A percentile compares a stretch with the other conserved stretches of the same genome.
These are phyloP conservation scores for Linyphia triangularis DNA, from an alignment of 2,888 invertebrate genomes.

Conservation along the genomic window DNA sequence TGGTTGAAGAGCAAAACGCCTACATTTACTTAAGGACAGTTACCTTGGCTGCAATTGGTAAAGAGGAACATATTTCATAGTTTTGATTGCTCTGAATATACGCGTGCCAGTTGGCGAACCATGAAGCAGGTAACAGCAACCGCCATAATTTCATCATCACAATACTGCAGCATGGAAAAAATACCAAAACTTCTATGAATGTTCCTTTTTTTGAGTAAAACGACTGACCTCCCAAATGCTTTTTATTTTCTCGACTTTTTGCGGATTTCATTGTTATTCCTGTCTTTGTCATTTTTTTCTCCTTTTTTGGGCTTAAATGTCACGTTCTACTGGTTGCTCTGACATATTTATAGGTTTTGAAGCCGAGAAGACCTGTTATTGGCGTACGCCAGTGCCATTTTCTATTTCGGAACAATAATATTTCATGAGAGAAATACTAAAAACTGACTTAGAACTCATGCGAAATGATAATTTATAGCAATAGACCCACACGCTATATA, in stretches of 20 bases:
- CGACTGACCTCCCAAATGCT: conserved; percentile 20
- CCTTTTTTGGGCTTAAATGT: background rate
- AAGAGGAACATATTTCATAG: background rate
- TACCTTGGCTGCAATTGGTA: background rate
- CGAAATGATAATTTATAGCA: background rate
- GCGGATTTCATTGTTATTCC: conserved; percentile 28
- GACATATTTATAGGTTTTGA: conserved; percentile 44
- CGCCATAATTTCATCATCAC: background rate
- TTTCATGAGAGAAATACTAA: background rate
- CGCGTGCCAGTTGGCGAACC: background rate
- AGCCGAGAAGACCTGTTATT: conserved; percentile 6
- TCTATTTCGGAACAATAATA: background rate
- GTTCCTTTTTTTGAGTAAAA: conserved; percentile 6
- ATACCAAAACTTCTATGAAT: conserved; percentile 2
- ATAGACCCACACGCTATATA: background rate
- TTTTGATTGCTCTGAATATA: background rate
- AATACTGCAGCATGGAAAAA: conserved; percentile 1
- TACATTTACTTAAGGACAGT: background rate
- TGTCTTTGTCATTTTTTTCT: background rate
- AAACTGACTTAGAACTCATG: background rate
- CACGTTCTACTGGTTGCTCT: conserved; percentile 23
- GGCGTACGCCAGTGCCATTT: conserved; percentile 4
- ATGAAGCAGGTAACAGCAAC: background rate
- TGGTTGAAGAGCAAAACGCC: too few species aligned
- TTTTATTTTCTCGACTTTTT: conserved; percentile 13